phyloP scores from a whole-genome alignment of 64 coral and sea anemone genomes.

The Acropora tenuis region DNA sequence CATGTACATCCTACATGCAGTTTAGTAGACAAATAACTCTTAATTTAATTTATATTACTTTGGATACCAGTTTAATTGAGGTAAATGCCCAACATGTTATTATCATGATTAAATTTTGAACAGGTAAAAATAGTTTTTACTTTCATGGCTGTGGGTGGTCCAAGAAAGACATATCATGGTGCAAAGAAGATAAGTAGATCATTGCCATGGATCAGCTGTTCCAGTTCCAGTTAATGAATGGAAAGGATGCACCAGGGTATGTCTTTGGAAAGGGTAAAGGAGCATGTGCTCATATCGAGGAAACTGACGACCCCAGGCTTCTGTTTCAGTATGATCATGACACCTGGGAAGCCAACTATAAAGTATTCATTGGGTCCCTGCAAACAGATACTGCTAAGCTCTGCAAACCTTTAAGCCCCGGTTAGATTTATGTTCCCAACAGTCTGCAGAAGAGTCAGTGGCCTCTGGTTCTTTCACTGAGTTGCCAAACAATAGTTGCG shows the following conservation, averaged over 20 bases:
- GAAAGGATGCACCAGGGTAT: neutral
- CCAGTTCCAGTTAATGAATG: neutral
- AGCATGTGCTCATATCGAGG: neutral
- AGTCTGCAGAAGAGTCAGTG: too few species aligned
- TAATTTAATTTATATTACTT: too few species aligned
- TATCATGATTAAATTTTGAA: neutral
- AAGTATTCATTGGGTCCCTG: neutral
- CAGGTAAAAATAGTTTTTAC: constrained; percentile 9
- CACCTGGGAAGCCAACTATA: constrained; percentile 2
- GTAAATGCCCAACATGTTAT: too few species aligned
- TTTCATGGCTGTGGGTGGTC: constrained; percentile 25
- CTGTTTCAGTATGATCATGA: too few species aligned
- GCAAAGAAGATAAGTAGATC: constrained; percentile 1
- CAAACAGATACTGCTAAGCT: constrained; percentile 14
- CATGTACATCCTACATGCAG: neutral
- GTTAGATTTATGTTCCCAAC: neutral
- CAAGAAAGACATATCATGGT: neutral
- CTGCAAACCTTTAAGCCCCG: neutral
- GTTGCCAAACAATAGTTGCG: too few species aligned
- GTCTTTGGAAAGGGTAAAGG: neutral
- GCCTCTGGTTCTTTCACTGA: too few species aligned
- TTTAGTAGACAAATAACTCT: neutral
- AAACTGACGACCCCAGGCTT: neutral
- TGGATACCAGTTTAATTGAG: too few species aligned
- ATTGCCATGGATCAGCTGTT: neutral